A percentile compares a stretch with the other conserved stretches of the same genome.
Conservation (phyloP, 30 jellyfish, hydroid and myxozoan species). For the Haliclystus octoradiatus region DNA sequence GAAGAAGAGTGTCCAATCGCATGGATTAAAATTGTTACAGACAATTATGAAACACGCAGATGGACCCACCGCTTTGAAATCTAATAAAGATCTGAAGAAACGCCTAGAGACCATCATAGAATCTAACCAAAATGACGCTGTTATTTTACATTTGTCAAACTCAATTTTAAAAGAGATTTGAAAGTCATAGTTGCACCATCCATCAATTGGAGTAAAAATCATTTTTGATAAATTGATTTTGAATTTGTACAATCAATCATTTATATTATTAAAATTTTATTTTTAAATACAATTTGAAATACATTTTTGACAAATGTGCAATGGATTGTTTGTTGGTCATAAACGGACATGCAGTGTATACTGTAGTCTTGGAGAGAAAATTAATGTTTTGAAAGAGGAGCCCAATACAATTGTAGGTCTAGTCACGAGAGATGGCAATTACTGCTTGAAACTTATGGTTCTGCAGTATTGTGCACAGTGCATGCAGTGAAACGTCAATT, state of each 20-base stretch:
- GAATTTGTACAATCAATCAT: too few relatives aligned
- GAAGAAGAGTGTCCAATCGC: conserved; percentile 34
- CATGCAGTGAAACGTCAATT: too few relatives aligned
- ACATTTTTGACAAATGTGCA: neutral
- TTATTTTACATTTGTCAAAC: conserved; percentile 27
- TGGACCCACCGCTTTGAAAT: conserved; percentile 31
- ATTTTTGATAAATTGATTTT: neutral
- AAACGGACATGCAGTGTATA: too few relatives aligned
- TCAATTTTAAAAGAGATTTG: conserved; percentile 7
- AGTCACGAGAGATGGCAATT: too few relatives aligned
- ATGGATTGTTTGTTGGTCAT: too few relatives aligned
- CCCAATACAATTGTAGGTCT: too few relatives aligned
- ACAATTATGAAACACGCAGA: conserved; percentile 28
- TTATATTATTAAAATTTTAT: neutral
- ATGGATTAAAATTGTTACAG: conserved; percentile 28
- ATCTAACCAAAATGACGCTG: conserved; percentile 29
- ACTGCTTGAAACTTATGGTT: too few relatives aligned
- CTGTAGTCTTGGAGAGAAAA: too few relatives aligned
- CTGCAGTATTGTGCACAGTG: too few relatives aligned
- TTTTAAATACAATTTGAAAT: neutral
- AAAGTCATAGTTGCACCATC: neutral
- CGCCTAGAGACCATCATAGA: conserved; percentile 9
- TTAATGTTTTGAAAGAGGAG: too few relatives aligned
- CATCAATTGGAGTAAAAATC: neutral
- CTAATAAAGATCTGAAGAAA: conserved; percentile 6